A percentile compares a stretch with the other conserved stretches of the same genome.
These are phyloP conservation scores for Netelia melanura DNA, from an alignment of 2,888 invertebrate species.

Conservation along the genomic window DNA sequence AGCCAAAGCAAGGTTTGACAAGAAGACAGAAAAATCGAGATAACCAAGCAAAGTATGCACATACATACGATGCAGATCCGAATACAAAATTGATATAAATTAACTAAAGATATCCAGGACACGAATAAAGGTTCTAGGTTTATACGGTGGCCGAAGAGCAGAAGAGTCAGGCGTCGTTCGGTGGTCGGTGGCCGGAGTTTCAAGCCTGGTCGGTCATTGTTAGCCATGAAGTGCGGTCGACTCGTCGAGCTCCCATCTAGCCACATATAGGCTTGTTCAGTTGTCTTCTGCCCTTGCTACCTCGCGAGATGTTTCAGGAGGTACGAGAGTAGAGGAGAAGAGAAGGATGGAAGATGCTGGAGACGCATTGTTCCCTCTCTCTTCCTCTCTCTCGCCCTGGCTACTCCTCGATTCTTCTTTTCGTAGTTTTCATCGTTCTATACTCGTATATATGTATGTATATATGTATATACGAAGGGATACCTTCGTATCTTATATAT, in stretches of 20 bases:
- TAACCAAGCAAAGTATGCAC: not conserved
- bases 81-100: not conserved
- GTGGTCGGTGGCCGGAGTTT: conserved; percentile 64
- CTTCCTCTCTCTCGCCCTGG: conserved; percentile 24
- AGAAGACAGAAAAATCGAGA: conserved; percentile 21
- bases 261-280: conserved; percentile 40
- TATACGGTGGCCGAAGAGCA: conserved; percentile 44
- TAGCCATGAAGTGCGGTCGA: conserved; percentile 67
- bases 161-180: conserved; percentile 69
- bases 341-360: conserved; percentile 53
- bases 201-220: conserved; percentile 75
- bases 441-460: conserved; percentile 26
- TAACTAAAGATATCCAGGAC: not conserved
- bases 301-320: conserved; percentile 29
- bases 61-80: not conserved
- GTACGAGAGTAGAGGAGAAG: conserved; percentile 43
- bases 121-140: conserved; percentile 48
- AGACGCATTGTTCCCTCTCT: conserved; percentile 41
- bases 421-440: conserved; percentile 18
- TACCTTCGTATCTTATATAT: conserved; percentile 45
- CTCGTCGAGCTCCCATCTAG: conserved; percentile 20
- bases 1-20: conserved; percentile 33
- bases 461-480: conserved; percentile 65
- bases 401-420: conserved; percentile 53
- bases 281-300: conserved; percentile 25